phyloP scores from a whole-genome alignment of 2,888 invertebrate species.

The Caenorhabditis afra region DNA sequence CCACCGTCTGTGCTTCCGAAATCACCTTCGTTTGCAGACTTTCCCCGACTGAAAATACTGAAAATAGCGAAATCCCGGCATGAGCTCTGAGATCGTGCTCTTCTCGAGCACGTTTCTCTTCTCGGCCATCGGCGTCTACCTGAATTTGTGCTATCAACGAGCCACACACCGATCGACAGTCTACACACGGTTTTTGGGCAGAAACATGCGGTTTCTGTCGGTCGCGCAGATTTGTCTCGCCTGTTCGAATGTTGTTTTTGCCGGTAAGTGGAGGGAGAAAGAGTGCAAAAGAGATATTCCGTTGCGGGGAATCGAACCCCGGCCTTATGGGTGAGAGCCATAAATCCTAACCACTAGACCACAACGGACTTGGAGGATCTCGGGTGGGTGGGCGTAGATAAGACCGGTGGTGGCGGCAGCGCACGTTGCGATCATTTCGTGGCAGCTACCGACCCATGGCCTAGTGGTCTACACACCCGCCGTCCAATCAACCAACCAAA shows the following conservation, averaged over 20 bases:
- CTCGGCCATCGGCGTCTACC: constrained; percentile 26
- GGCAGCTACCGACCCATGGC: too few relatives aligned
- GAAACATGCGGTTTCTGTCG: constrained; percentile 29
- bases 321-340: constrained; percentile 70
- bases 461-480: too few relatives aligned
- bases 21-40: too few relatives aligned
- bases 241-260: constrained; percentile 29
- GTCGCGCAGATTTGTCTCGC: constrained; percentile 15
- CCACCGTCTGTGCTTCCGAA: neutral
- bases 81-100: constrained; percentile 21
- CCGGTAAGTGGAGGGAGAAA: constrained; percentile 7
- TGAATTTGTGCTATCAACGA: constrained; percentile 29
- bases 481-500: too few relatives aligned
- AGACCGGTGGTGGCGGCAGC: neutral
- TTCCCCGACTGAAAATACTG: too few relatives aligned
- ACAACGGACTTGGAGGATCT: constrained; percentile 33
- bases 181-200: constrained; percentile 9
- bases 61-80: neutral
- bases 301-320: constrained; percentile 66
- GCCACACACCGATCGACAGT: constrained; percentile 43
- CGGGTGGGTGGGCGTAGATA: neutral
- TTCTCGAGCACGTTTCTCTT: neutral
- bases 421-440: too few relatives aligned
- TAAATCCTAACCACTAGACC: constrained; percentile 71
- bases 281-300: constrained; percentile 2